Evolutionary conservation across 2,888 invertebrate species (phyloP).

Genomic region (Horisme vitalbata): DNA sequence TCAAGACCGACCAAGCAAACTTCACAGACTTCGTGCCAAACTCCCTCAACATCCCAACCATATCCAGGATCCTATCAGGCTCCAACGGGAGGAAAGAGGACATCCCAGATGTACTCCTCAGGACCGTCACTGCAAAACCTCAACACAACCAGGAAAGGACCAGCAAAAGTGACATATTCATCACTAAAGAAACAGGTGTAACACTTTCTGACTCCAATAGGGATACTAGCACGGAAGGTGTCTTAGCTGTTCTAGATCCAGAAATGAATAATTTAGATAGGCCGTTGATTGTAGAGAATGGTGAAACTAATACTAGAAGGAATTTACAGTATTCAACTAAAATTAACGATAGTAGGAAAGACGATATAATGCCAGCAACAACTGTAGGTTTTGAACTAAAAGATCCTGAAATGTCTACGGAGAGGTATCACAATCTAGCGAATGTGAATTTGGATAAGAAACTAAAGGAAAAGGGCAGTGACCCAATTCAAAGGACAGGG

Average conservation of each 20-base stretch:
- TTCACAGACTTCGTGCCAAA: constrained; percentile 86
- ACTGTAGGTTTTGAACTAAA: constrained; percentile 74
- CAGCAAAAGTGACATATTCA: constrained; percentile 67
- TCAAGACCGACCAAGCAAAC: constrained; percentile 74
- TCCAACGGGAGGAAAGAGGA: constrained; percentile 93
- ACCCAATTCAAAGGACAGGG: constrained; percentile 73
- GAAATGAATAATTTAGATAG: constrained; percentile 81
- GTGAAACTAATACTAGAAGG: constrained; percentile 78
- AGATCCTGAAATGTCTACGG: constrained; percentile 79
- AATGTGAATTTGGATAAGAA: constrained; percentile 83
- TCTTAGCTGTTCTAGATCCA: constrained; percentile 73
- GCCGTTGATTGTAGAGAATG: constrained; percentile 73
- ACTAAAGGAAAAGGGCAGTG: constrained; percentile 66
- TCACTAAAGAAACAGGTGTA: constrained; percentile 73
- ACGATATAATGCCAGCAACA: constrained; percentile 70
- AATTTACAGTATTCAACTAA: constrained; percentile 77
- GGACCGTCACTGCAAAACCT: constrained; percentile 85
- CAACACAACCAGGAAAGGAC: constrained; percentile 72
- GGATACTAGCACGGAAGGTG: constrained; percentile 76
- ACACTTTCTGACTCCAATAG: constrained; percentile 69
- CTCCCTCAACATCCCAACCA: constrained; percentile 89
- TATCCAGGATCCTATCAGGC: constrained; percentile 92
- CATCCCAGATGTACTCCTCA: constrained; percentile 89
- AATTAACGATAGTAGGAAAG: constrained; percentile 65
- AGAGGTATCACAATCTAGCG: constrained; percentile 82